A percentile compares a stretch with the other conserved stretches of the same genome.
These are phyloP conservation scores for Xylophagus ater DNA, from an alignment of 2,888 invertebrate species.

Conservation along the genomic window DNA sequence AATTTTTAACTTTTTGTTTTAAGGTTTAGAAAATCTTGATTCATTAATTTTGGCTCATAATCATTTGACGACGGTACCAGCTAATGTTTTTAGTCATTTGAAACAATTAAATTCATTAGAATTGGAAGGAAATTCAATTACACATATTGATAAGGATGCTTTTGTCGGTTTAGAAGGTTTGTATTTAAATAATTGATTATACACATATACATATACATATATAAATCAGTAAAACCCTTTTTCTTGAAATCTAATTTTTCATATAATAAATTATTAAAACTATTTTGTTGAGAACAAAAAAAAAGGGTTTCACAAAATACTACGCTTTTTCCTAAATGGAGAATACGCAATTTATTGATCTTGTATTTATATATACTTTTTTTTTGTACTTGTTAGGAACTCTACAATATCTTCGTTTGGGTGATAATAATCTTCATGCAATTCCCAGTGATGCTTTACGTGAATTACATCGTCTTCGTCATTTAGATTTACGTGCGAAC, in stretches of 20 bases:
- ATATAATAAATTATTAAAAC: too few species aligned
- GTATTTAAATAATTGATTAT: conserved; percentile 17
- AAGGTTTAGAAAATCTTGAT: conserved; percentile 70
- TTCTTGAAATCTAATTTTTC: too few species aligned
- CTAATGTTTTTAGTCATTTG: conserved; percentile 72
- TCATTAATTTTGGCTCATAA: conserved; percentile 79
- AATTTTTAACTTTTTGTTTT: conserved; percentile 17
- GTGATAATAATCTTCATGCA: conserved; percentile 75
- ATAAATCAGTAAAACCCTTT: background rate
- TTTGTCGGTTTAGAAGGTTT: conserved; percentile 82
- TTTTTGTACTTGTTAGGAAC: conserved; percentile 52
- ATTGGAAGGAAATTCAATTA: conserved; percentile 76
- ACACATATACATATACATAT: background rate
- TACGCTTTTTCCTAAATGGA: too few species aligned
- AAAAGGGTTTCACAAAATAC: too few species aligned
- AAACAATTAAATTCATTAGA: conserved; percentile 74
- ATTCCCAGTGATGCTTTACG: conserved; percentile 78
- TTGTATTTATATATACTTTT: background rate
- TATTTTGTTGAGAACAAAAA: too few species aligned
- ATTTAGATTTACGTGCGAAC: conserved; percentile 77
- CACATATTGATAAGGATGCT: conserved; percentile 69
- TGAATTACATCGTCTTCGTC: conserved; percentile 72
- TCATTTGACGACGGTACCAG: conserved; percentile 64
- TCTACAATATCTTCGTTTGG: conserved; percentile 77
- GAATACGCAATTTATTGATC: too few species aligned